These are phyloP conservation scores for Lepidochrysops patricia DNA, from an alignment of 2,888 invertebrate species.

Conservation along the genomic window DNA sequence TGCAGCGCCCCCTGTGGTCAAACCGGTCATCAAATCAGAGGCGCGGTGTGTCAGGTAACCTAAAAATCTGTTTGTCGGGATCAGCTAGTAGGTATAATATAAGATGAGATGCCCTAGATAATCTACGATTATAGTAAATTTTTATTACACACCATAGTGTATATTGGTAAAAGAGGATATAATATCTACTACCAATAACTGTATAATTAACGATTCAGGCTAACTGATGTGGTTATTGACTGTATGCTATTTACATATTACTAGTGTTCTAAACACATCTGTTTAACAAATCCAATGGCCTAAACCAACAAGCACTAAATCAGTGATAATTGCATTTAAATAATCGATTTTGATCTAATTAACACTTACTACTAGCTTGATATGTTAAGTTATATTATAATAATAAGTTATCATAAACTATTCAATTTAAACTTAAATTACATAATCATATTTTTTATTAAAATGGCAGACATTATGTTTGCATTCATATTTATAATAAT, in stretches of 20 bases:
- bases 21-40: conserved; percentile 81
- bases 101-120: too few relatives aligned
- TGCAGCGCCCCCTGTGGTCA: conserved; percentile 90
- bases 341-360: background rate
- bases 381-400: too few relatives aligned
- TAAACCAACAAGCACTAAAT: background rate
- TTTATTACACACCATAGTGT: too few relatives aligned
- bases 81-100: too few relatives aligned
- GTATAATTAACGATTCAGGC: background rate
- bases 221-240: background rate
- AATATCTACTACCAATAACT: too few relatives aligned
- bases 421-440: too few relatives aligned
- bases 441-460: too few relatives aligned
- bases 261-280: background rate
- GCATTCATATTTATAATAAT: too few relatives aligned
- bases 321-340: background rate
- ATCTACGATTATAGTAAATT: too few relatives aligned
- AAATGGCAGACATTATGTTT: too few relatives aligned
- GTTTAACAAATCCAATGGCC: background rate
- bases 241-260: background rate
- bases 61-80: background rate
- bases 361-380: background rate
- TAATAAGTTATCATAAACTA: too few relatives aligned
- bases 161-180: too few relatives aligned
- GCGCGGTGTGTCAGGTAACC: conserved; percentile 81